Evolutionary conservation across 2,797 vertebrate genomes (phyloP), one percentile per base, ranked within the genome.

Genomic region (Parauchenoglanis ngamensis): DNA sequence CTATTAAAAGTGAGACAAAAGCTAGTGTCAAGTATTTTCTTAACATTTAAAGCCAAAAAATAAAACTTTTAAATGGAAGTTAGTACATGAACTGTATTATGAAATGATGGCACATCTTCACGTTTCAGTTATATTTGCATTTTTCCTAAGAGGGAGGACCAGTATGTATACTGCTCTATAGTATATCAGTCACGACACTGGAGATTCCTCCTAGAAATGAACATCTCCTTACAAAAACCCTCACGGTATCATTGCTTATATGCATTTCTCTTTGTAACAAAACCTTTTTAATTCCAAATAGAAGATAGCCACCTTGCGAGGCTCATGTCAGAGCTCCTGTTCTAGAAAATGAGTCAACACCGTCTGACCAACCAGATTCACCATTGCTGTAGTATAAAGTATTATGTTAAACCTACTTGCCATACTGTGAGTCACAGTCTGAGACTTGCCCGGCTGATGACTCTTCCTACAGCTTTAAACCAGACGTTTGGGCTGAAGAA

Each of bases 401-500:
- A 57, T 35, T 25, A 7, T 19, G 10, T 31, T 49, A 44, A 19
- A 35, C 35, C 35, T n/a, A n/a, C 1, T 83, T 35, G 63, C 31
- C 44, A 54, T 68, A 52, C 61, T n/a, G 46, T 31, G n/a, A 83
- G 81, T 65, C 63, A 68, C 8, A 15, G 81, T 54, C n/a, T 52
- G 61, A 83, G 17, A 52, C 63, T 70, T 63, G 59, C 59, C 15
- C 21, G 23, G 19, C 28, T 79, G 77, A 77, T 54, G 77, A 61
- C 21, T 4, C 76, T 31, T 78, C 21, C 76, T 56, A 57, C 56
- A 46, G 80, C 80, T 67, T 54, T 70, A 83, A 52, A 83, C 17
- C 81, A 54, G 81, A 68, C 17, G 31, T 54, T 83, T 31, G 63
- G 61, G 81, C 46, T 54, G 46, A 83, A 54, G n/a, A 54, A 35